These are phyloP conservation scores for Parapristionchus giblindavisi DNA, from an alignment of 2,888 invertebrate species.

Conservation along the genomic window DNA sequence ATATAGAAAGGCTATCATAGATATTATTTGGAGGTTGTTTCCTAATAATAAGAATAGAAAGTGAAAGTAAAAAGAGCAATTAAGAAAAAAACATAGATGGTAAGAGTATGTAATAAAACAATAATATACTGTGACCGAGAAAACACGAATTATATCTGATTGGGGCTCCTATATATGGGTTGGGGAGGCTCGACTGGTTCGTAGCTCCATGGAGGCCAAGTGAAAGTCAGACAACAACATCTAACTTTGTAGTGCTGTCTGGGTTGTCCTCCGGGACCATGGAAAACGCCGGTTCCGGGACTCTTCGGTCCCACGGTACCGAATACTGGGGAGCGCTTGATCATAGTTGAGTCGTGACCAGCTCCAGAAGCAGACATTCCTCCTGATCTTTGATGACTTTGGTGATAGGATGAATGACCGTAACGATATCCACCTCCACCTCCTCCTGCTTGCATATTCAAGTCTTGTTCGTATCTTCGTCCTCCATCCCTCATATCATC, in stretches of 20 bases:
- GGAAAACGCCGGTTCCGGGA: background rate
- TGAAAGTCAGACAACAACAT: constrained; percentile 56
- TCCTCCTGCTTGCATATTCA: constrained; percentile 21
- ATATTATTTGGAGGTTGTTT: too few relatives aligned
- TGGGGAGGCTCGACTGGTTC: constrained; percentile 48
- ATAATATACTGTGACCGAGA: background rate
- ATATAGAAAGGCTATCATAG: too few relatives aligned
- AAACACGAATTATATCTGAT: background rate
- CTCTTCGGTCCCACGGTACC: background rate
- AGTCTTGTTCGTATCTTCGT: constrained; percentile 19
- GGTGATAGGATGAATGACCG: constrained; percentile 20
- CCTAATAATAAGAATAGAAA: too few relatives aligned
- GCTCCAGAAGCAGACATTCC: constrained; percentile 1
- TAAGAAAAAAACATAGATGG: too few relatives aligned
- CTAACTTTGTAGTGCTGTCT: constrained; percentile 44
- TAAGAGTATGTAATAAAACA: too few relatives aligned
- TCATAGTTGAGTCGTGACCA: background rate
- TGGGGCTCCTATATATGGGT: constrained; percentile 40
- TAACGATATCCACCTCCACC: constrained; percentile 17
- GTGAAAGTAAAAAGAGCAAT: too few relatives aligned
- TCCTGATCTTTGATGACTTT: constrained; percentile 24
- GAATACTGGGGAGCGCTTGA: constrained; percentile 23
- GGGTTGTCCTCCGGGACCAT: background rate
- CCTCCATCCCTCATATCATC: constrained; percentile 17
- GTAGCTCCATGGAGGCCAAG: constrained; percentile 57